Percentiles rank a stretch among this genome's conserved stretches.
phyloP scores from a whole-genome alignment of 1,140 invertebrate species.

The Asobara japonica region DNA sequence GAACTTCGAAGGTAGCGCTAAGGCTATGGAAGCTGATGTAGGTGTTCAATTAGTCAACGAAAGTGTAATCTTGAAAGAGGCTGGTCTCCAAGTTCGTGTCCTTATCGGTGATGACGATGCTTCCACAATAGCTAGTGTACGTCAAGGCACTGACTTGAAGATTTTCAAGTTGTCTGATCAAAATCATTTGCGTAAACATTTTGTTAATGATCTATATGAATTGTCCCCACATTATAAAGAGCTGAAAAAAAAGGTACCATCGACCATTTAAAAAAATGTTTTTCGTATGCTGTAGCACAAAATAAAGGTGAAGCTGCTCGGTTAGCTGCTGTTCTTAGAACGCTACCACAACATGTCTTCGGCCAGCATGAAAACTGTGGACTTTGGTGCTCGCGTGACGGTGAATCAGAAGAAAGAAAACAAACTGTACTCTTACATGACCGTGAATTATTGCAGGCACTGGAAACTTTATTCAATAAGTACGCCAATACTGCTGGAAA shows the following conservation, averaged over 20 bases:
- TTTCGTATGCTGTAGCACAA: constrained; percentile 23
- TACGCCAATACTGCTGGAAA: neutral
- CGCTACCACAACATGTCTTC: constrained; percentile 30
- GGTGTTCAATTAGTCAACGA: constrained; percentile 18
- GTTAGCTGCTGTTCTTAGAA: neutral
- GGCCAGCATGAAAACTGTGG: constrained; percentile 34
- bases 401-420: neutral
- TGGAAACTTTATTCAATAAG: neutral
- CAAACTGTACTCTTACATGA: neutral
- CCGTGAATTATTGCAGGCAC: neutral
- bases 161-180: constrained; percentile 31
- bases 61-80: constrained; percentile 30
- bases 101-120: constrained; percentile 38
- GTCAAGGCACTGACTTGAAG: neutral
- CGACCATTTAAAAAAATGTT: constrained; percentile 8
- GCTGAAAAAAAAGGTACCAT: constrained; percentile 22
- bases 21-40: constrained; percentile 36
- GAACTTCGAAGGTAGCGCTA: constrained; percentile 33
- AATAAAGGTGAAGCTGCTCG: constrained; percentile 19
- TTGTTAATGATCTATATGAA: constrained; percentile 29
- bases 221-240: constrained; percentile 23
- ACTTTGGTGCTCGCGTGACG: constrained; percentile 24
- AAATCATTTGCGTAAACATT: constrained; percentile 31
- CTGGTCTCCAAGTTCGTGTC: constrained; percentile 32
- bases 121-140: constrained; percentile 29